Evolutionary conservation across 2,797 vertebrate species (phyloP).

Genomic region (Urocyon cinereoargenteus): DNA sequence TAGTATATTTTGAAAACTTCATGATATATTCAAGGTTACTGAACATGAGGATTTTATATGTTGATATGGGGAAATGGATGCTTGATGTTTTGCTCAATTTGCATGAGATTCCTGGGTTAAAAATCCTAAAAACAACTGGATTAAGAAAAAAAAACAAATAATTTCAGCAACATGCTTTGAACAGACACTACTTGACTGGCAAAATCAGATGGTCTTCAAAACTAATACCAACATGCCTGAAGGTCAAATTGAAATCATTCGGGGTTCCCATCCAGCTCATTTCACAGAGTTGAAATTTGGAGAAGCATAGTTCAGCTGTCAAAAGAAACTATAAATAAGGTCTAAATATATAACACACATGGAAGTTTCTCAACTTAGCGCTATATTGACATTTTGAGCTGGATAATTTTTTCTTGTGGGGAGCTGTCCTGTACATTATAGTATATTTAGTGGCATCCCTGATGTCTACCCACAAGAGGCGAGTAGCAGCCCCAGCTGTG

Average conservation of each 20-base stretch:
- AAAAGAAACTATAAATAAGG: neutral
- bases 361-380: neutral
- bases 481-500: neutral
- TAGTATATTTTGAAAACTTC: slow-evolving; percentile 12
- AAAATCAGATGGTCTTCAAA: neutral
- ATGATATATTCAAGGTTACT: neutral
- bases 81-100: slow-evolving; percentile 1
- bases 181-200: neutral
- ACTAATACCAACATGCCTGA: neutral
- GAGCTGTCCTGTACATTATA: neutral
- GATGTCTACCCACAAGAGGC: neutral
- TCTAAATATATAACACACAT: neutral
- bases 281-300: slow-evolving; percentile 12
- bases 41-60: neutral
- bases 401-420: neutral
- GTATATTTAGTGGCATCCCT: neutral
- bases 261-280: neutral
- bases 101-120: neutral
- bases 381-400: neutral
- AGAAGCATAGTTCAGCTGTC: neutral
- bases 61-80: neutral
- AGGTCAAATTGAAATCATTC: slow-evolving; percentile 37
- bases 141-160: neutral
- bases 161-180: neutral
- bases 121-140: neutral